Evolutionary conservation across 2,888 invertebrate genomes (phyloP).

Genomic region (Tenodera sinensis): DNA sequence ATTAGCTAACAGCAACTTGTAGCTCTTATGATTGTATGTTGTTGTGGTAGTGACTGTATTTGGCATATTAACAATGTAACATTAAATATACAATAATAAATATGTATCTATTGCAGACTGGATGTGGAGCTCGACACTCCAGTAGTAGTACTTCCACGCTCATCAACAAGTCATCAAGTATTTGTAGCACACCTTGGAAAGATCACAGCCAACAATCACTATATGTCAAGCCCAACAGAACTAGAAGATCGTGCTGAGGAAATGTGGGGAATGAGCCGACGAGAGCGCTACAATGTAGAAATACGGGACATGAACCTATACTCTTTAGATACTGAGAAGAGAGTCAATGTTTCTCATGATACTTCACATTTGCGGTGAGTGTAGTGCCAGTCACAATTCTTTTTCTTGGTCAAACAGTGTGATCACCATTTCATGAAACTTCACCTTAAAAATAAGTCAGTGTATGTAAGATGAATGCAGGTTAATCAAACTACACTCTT

Average conservation of each 20-base stretch:
- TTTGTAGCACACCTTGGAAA: slow-evolving; percentile 90
- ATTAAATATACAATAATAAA: not conserved
- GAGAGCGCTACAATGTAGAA: slow-evolving; percentile 24
- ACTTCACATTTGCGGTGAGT: not conserved
- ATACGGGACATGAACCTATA: slow-evolving; percentile 85
- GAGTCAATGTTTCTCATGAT: not conserved
- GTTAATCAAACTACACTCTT: too few species aligned
- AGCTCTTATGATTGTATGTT: too few species aligned
- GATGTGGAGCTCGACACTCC: slow-evolving; percentile 86
- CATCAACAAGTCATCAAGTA: slow-evolving; percentile 73
- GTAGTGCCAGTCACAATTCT: not conserved
- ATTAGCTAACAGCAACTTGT: too few species aligned
- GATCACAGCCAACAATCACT: slow-evolving; percentile 56
- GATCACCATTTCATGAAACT: too few species aligned
- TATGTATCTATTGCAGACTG: slow-evolving; percentile 49
- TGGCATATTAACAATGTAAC: not conserved
- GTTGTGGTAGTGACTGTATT: too few species aligned
- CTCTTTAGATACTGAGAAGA: slow-evolving; percentile 61
- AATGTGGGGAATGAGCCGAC: slow-evolving; percentile 13
- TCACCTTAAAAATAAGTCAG: too few species aligned
- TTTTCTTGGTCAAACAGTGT: too few species aligned
- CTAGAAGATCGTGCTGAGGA: slow-evolving; percentile 8
- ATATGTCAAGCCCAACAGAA: not conserved
- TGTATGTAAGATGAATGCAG: too few species aligned
- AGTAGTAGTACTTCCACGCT: slow-evolving; percentile 81